Evolutionary conservation across 2,797 vertebrate genomes (phyloP).

Genomic region (Platalea minor): DNA sequence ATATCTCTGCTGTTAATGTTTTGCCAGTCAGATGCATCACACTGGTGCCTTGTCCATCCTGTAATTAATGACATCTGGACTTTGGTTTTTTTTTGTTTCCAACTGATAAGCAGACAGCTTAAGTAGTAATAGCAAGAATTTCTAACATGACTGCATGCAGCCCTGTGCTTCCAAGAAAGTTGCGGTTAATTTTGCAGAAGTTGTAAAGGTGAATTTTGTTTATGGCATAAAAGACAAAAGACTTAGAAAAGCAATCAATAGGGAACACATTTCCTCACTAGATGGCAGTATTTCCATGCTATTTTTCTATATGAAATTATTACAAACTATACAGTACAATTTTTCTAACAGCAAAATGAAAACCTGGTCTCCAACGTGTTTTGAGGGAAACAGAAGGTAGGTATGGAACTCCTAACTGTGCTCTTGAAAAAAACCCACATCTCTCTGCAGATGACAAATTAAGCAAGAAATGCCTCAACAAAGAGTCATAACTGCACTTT

Average conservation of each 20-base stretch:
- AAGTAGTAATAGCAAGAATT: not conserved
- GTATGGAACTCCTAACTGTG: not conserved
- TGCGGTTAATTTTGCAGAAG: not conserved
- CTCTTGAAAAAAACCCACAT: fast-evolving
- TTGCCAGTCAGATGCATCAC: not conserved
- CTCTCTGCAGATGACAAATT: not conserved
- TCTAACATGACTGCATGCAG: not conserved
- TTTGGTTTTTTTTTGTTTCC: not conserved
- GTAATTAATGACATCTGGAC: not conserved
- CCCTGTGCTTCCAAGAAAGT: not conserved
- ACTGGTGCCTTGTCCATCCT: not conserved
- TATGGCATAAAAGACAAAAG: not conserved
- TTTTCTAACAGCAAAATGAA: not conserved
- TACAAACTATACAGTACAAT: not conserved
- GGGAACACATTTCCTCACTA: not conserved
- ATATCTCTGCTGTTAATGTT: not conserved
- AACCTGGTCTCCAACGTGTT: not conserved
- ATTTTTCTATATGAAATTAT: not conserved
- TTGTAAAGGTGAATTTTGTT: not conserved
- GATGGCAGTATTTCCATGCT: not conserved
- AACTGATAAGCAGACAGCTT: not conserved
- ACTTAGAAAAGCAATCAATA: not conserved
- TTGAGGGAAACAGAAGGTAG: not conserved
- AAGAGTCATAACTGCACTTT: not conserved
- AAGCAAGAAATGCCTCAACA: not conserved